phyloP scores from a whole-genome alignment of 2,797 vertebrate genomes.

The Propithecus deckenii region DNA sequence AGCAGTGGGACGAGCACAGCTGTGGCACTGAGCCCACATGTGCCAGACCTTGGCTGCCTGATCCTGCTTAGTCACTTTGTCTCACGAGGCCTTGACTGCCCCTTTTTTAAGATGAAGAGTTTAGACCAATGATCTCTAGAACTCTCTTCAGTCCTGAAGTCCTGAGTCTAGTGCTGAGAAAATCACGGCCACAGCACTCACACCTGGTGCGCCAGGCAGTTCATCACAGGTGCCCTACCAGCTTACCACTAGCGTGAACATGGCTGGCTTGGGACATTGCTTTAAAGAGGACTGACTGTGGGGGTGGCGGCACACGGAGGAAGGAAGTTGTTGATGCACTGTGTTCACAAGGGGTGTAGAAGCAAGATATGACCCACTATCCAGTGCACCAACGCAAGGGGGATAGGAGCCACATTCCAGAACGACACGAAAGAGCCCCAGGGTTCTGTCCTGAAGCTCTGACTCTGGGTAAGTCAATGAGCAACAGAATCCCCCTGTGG shows the following conservation, averaged over 20 bases:
- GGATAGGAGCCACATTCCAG: neutral
- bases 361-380: neutral
- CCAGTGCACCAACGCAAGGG: neutral
- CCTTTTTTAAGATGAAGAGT: neutral
- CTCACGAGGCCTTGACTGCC: neutral
- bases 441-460: neutral
- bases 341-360: neutral
- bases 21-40: neutral
- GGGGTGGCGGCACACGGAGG: neutral
- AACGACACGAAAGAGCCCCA: neutral
- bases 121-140: neutral
- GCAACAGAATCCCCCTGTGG: neutral
- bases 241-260: neutral
- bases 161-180: neutral
- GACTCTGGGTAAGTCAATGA: neutral
- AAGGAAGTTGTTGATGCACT: neutral
- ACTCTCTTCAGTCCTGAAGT: neutral
- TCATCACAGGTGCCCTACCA: neutral
- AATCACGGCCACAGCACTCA: neutral
- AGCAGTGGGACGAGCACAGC: neutral
- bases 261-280: neutral
- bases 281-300: neutral
- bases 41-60: neutral
- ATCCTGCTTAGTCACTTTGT: neutral
- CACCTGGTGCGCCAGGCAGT: neutral